These are phyloP conservation scores for Bujurquina vittata DNA, from an alignment of 2,113 vertebrate species.

Conservation along the genomic window DNA sequence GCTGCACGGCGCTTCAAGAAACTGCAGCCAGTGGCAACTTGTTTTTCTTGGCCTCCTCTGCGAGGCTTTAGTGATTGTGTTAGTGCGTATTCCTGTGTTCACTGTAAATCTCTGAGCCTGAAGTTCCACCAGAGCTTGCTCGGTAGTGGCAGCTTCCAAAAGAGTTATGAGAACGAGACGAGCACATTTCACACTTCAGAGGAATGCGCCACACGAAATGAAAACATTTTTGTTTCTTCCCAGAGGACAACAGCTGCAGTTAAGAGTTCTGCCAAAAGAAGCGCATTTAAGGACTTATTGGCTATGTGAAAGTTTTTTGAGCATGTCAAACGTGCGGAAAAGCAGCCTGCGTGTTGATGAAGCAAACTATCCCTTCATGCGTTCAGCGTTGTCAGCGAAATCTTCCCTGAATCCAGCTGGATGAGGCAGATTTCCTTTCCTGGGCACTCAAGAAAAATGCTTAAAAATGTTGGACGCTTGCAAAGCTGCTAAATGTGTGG, in stretches of 20 bases:
- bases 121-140: conserved; percentile 33
- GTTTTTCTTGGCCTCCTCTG: conserved; percentile 52
- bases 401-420: neutral
- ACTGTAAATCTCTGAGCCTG: conserved; percentile 42
- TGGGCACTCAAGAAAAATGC: neutral
- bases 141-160: neutral
- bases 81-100: conserved; percentile 37
- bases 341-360: neutral
- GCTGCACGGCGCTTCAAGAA: conserved; percentile 61
- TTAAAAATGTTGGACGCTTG: neutral
- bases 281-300: neutral
- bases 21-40: conserved; percentile 18
- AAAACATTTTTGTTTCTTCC: neutral
- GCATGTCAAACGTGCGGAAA: rapidly evolving
- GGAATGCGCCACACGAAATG: neutral
- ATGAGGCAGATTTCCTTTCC: neutral
- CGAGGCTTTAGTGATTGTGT: conserved; percentile 50
- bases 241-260: neutral
- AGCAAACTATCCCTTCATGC: rapidly evolving
- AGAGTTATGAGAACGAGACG: neutral
- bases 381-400: neutral
- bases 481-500: neutral
- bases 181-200: conserved; percentile 1
- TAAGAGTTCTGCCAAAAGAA: neutral
- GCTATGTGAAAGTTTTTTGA: neutral